Evolutionary conservation across 2,797 vertebrate genomes (phyloP).

Genomic region (Typhlichthys eigenmanni): DNA sequence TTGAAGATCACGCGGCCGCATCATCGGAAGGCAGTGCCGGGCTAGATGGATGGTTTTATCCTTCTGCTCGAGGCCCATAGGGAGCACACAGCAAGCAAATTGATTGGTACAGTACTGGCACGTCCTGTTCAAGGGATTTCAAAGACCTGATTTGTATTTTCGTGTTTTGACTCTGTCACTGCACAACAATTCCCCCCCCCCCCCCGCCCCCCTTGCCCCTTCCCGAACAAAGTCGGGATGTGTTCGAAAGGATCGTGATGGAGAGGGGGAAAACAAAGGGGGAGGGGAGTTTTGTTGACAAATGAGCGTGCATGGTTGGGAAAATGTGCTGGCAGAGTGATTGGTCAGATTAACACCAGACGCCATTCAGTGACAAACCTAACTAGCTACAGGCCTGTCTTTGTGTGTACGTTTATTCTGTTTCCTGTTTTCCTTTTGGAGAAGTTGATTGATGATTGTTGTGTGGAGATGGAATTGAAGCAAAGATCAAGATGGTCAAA

Average conservation of each 20-base stretch:
- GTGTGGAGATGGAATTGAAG: not conserved
- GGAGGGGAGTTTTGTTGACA: slow-evolving; percentile 14
- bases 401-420: slow-evolving; percentile 4
- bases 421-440: too few relatives aligned
- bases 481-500: too few relatives aligned
- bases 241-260: slow-evolving; percentile 7
- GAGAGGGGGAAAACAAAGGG: slow-evolving; percentile 5
- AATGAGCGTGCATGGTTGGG: slow-evolving; percentile 16
- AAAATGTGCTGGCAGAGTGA: slow-evolving; percentile 23
- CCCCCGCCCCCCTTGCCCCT: too few relatives aligned
- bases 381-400: slow-evolving; percentile 24
- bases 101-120: slow-evolving; percentile 49
- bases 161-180: slow-evolving; percentile 36
- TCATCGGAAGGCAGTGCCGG: slow-evolving; percentile 15
- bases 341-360: slow-evolving; percentile 34
- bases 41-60: slow-evolving; percentile 54
- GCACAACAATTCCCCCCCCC: slow-evolving; percentile 10
- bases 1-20: slow-evolving; percentile 48
- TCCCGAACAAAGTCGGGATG: slow-evolving; percentile 12
- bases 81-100: slow-evolving; percentile 26
- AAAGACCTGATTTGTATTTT: slow-evolving; percentile 45
- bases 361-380: slow-evolving; percentile 11
- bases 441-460: not conserved
- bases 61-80: slow-evolving; percentile 23
- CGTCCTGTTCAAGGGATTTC: slow-evolving; percentile 35